These are phyloP conservation scores for Ceyx erithaca DNA, from an alignment of 2,797 vertebrate species.

Conservation along the genomic window DNA sequence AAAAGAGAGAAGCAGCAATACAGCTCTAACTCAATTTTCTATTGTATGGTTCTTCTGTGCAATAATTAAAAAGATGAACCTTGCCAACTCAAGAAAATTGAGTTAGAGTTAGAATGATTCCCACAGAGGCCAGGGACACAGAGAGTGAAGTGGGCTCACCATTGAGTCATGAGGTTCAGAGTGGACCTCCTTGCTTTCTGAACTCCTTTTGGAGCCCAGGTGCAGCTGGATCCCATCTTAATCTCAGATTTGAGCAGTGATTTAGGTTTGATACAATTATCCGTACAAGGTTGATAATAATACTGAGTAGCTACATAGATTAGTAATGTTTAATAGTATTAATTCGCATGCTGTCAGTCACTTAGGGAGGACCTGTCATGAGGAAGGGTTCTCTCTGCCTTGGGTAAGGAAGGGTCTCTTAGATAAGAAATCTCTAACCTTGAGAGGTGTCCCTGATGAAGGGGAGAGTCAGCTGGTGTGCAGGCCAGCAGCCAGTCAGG, in stretches of 20 bases:
- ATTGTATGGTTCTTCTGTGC: too few relatives aligned
- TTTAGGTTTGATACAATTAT: neutral
- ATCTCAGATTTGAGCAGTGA: neutral
- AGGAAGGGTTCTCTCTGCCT: too few relatives aligned
- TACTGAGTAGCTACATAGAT: neutral
- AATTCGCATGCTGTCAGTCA: neutral
- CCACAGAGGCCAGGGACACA: neutral
- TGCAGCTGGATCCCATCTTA: neutral
- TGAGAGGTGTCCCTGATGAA: neutral
- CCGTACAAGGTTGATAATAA: neutral
- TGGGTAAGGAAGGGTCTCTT: too few relatives aligned
- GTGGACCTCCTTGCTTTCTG: neutral
- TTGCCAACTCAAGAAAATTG: too few relatives aligned
- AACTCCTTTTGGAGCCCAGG: neutral
- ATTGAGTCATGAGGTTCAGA: fast-evolving
- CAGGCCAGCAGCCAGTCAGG: neutral
- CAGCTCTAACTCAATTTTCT: too few relatives aligned
- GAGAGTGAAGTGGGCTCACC: neutral
- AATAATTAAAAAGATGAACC: too few relatives aligned
- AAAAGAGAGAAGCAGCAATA: neutral
- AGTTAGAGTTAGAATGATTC: neutral
- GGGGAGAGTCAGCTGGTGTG: too few relatives aligned
- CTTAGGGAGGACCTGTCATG: neutral
- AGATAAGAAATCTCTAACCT: too few relatives aligned
- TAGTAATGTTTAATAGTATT: neutral